Conservation (phyloP, 1,140 invertebrate genomes). For the Lysiphlebus fabarum region DNA sequence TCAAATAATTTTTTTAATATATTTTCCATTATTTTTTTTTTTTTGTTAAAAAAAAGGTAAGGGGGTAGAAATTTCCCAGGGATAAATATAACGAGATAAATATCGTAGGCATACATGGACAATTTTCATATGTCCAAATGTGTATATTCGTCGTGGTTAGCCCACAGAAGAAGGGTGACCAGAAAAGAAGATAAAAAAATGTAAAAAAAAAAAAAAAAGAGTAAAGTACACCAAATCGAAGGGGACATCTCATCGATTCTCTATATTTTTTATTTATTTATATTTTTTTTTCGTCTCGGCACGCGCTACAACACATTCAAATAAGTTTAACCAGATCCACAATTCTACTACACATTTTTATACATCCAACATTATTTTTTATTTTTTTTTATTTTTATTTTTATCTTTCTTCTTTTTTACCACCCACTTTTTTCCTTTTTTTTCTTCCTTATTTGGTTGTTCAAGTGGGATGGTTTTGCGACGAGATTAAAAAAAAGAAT, state of each 20-base stretch:
- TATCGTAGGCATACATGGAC: constrained; percentile 1
- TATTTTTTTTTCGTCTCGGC: constrained; percentile 32
- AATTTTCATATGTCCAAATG: background rate
- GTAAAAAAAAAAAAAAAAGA: constrained; percentile 22
- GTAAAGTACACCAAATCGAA: constrained; percentile 9
- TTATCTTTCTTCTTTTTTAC: constrained; percentile 28
- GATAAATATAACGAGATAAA: constrained; percentile 24
- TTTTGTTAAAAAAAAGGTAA: background rate
- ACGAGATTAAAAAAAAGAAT: constrained; percentile 57
- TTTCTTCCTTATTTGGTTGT: constrained; percentile 12
- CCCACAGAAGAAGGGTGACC: constrained; percentile 21
- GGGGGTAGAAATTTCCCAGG: constrained; percentile 10
- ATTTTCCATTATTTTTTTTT: background rate
- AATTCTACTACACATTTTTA: constrained; percentile 21
- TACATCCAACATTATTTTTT: constrained; percentile 22
- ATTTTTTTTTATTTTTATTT: constrained; percentile 1
- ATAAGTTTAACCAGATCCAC: constrained; percentile 45
- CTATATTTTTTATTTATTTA: too few species aligned
- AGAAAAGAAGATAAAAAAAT: constrained; percentile 22
- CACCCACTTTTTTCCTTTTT: constrained; percentile 12
- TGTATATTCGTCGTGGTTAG: background rate
- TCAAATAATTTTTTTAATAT: too few species aligned
- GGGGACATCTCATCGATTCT: constrained; percentile 41
- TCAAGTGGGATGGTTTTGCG: constrained; percentile 44
- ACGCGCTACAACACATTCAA: constrained; percentile 51